phyloP scores from a whole-genome alignment of 2,888 invertebrate genomes.

The Bellardia bayeri region DNA sequence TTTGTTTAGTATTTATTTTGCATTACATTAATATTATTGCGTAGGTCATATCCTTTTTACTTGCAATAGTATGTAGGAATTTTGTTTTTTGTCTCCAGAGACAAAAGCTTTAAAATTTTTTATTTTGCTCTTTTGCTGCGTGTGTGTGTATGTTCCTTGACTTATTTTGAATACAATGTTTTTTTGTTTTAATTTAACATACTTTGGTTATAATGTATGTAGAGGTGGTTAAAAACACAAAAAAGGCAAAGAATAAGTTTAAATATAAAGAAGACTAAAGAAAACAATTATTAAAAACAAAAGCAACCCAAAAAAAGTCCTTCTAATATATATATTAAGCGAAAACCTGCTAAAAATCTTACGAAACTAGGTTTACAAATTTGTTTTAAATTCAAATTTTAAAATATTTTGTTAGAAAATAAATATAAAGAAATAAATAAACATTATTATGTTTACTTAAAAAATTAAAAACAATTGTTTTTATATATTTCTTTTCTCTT shows the following conservation, averaged over 20 bases:
- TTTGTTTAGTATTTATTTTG: not conserved
- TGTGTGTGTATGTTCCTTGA: not conserved
- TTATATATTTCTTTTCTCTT: not conserved
- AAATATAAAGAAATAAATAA: not conserved
- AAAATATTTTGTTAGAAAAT: too few relatives aligned
- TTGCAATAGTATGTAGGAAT: slow-evolving; percentile 16
- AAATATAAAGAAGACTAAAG: too few relatives aligned
- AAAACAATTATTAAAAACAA: too few relatives aligned
- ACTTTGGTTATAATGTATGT: slow-evolving; percentile 10
- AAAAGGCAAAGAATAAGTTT: not conserved
- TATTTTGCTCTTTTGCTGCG: not conserved
- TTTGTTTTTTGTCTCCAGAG: slow-evolving; percentile 30
- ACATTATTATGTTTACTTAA: not conserved
- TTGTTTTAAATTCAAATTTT: too few relatives aligned
- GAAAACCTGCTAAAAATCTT: too few relatives aligned
- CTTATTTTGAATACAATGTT: not conserved
- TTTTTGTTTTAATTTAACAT: slow-evolving; percentile 47
- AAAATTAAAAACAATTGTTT: not conserved
- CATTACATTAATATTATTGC: slow-evolving; percentile 50
- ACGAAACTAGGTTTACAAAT: too few relatives aligned
- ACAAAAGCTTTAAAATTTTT: slow-evolving; percentile 51
- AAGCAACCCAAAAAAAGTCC: too few relatives aligned
- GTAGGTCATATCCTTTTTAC: slow-evolving; percentile 72
- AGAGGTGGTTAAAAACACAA: not conserved
- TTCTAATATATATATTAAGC: too few relatives aligned